Percentiles rank a stretch among this genome's conserved stretches.
Conservation (phyloP, 2,113 vertebrate genomes). For the Onychostruthus taczanowskii region DNA sequence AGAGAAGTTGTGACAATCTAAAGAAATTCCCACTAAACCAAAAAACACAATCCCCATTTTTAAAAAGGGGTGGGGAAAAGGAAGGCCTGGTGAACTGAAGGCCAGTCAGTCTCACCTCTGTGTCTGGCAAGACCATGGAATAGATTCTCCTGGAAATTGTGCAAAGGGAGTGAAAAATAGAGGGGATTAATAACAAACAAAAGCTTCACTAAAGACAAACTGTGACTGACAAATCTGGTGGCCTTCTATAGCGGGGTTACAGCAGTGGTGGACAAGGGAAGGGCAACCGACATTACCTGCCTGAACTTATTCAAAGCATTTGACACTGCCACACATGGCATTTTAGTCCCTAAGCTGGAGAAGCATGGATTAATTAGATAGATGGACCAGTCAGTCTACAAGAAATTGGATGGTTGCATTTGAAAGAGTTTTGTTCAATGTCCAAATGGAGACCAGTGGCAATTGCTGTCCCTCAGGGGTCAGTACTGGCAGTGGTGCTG, state of each 20-base stretch:
- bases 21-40: neutral
- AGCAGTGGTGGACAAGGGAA: neutral
- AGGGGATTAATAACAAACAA: neutral
- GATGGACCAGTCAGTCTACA: neutral
- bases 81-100: neutral
- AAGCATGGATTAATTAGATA: neutral
- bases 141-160: neutral
- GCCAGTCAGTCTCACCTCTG: neutral
- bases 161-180: neutral
- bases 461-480: neutral
- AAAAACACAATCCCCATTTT: neutral
- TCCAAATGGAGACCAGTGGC: neutral
- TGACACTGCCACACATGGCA: neutral
- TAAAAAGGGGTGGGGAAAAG: neutral
- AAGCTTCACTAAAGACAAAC: neutral
- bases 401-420: neutral
- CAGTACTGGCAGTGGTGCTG: too few species aligned
- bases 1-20: neutral
- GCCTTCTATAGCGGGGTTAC: neutral
- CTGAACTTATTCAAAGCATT: neutral
- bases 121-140: neutral
- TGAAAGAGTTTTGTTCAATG: neutral
- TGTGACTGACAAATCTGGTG: neutral
- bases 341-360: neutral
- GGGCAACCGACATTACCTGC: neutral